Evolutionary conservation across 1,140 invertebrate species (phyloP).

Genomic region (Anthonomus grandis): DNA sequence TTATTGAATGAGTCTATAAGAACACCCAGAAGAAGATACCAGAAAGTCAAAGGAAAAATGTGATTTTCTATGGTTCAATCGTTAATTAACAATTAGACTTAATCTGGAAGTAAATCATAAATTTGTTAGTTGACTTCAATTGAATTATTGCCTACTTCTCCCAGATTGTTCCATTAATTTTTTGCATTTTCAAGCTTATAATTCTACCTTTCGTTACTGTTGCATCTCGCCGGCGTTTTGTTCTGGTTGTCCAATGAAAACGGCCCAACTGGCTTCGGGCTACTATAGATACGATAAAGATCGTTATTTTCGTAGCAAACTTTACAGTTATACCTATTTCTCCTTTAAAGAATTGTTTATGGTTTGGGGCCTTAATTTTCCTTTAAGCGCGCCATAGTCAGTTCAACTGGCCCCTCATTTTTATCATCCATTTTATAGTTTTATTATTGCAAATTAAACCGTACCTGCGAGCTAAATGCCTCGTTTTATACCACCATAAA

Average conservation of each 20-base stretch:
- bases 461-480: background rate
- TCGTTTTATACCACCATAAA: background rate
- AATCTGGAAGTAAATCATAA: too few relatives aligned
- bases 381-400: conserved; percentile 22
- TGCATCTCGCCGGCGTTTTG: too few relatives aligned
- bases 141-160: too few relatives aligned
- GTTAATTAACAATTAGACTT: too few relatives aligned
- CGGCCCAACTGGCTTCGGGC: background rate
- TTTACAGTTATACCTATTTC: conserved; percentile 25
- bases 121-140: too few relatives aligned
- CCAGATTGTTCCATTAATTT: too few relatives aligned
- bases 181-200: too few relatives aligned
- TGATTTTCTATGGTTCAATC: too few relatives aligned
- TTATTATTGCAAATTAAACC: conserved; percentile 2
- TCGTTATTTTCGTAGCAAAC: conserved; percentile 20
- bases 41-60: too few relatives aligned
- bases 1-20: too few relatives aligned
- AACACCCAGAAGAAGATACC: too few relatives aligned
- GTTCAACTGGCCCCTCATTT: conserved; percentile 9
- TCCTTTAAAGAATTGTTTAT: conserved; percentile 19
- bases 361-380: conserved; percentile 21
- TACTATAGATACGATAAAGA: conserved; percentile 23
- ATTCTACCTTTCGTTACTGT: too few relatives aligned
- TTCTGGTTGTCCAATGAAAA: conserved; percentile 3
- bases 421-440: conserved; percentile 6